Evolutionary conservation across 2,888 invertebrate species (phyloP), one percentile per base, ranked within the genome.

Genomic region (Leucoma salicis): DNA sequence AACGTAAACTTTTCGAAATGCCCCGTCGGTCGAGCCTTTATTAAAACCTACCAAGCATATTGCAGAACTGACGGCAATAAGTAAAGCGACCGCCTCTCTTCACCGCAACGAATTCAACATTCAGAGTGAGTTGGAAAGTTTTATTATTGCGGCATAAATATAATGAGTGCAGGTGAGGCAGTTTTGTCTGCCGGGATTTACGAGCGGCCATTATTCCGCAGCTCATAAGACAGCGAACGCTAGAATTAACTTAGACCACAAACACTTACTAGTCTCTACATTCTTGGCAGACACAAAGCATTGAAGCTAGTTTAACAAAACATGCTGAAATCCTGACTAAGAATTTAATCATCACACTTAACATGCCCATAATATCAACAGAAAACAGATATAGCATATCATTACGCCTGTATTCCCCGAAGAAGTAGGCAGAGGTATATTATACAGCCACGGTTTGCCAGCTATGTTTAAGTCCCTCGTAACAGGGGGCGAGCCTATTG

Each of bases 81-180:
- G 79, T 84, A 85, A 83, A 77, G 83, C 81, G 78, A 82, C 77
- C 74, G 76, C 71, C 78, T 76, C 78, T 78, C 76, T 75, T 74
- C 76, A 62, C 83, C 79, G 74, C 81, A 77, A 70, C 78, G 80
- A 74, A 86, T 89, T 84, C 88, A 89, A 89, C 88, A 88, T 88
- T 86, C 85, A 76, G 74, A 71, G 72, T 60, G 78, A 85, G 83
- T 82, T 81, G 83, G 70, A 78, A 88, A 88, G 80, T 88, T 89
- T 89, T 86, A 85, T 87, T 87, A 88, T 87, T 85, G 81, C 84
- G 80, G 86, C 82, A 78, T 88, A 87, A 85, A 87, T 84, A 87
- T 87, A 87, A 88, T 83, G 86, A 88, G 84, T 82, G 82, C 84
- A 87, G 87, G 88, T 87, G 82, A 86, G 79, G 71, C 78, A 71